Evolutionary conservation across 2,113 vertebrate genomes (phyloP), one percentile per base, ranked within the genome.

Genomic region (Manacus vitellinus): DNA sequence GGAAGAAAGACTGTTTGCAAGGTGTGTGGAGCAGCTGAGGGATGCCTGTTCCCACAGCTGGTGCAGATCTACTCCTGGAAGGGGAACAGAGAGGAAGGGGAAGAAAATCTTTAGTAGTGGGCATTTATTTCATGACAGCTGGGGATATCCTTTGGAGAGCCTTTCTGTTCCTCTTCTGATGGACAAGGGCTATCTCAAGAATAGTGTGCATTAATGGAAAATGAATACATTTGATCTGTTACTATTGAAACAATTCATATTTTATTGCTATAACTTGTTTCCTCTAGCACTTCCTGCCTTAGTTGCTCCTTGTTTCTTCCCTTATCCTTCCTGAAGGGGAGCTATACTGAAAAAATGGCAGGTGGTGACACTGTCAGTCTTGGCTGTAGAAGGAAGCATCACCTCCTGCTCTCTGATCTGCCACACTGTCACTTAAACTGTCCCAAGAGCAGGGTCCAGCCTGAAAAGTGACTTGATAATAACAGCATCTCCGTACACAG

Each of bases 341-440:
- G 33, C 92, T 65, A 46, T 31, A 59, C 46, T 80, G 80, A 86
- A 77, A 84, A 94, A 91, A 13, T 76, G 85, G 95, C 94, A 95
- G 76, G 59, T 83, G 77, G 21, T 94, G 88, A 81, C 23, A 3
- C 35, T 91, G 65, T 46, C 72, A 91, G 55, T 27, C 43, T 80
- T 33, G 37, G 67, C 41, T 58, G 55, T 31, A 8, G 2, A 71
- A 72, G 14, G 35, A 14, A 83, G 15, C 0, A 0, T 80, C 20
- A 24, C 24, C 51, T 94, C 70, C 52, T 84, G 61, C 22, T 54
- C 33, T 47, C 63, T 9, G 2, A 46, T 15, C 43, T 70, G 75
- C 55, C 54, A 56, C 16, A 9, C 28, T 43, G 77, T n/a, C 72
- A 86, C 62, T 54, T 73, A 49, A 72, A 77, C 66, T 37, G 39